phyloP scores from a whole-genome alignment of 2,888 invertebrate species.

The Calliopum simillimum region DNA sequence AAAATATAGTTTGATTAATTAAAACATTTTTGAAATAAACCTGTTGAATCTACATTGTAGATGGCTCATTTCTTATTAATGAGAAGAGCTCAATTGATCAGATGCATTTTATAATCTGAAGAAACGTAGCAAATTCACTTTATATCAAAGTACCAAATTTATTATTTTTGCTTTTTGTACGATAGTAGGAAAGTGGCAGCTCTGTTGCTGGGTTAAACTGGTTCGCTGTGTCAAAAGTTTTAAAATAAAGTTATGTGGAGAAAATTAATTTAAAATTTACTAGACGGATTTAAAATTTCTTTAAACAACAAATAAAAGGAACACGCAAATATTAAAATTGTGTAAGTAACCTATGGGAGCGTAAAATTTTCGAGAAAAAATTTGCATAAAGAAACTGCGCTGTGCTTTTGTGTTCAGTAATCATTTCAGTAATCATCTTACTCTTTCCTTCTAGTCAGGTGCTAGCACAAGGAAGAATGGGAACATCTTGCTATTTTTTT shows the following conservation, averaged over 20 bases:
- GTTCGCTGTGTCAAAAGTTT: conserved; percentile 34
- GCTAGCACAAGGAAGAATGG: neutral
- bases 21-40: too few species aligned
- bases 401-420: too few species aligned
- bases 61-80: too few species aligned
- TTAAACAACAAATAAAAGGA: conserved; percentile 8
- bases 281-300: conserved; percentile 15
- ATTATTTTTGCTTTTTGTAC: too few species aligned
- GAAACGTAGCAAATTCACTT: too few species aligned
- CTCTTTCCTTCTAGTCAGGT: conserved; percentile 9
- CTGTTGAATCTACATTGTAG: too few species aligned
- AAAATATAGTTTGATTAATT: too few species aligned
- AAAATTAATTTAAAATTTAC: conserved; percentile 26
- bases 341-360: conserved; percentile 26
- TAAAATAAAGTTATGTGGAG: conserved; percentile 8
- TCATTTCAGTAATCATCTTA: too few species aligned
- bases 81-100: too few species aligned
- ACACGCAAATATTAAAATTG: conserved; percentile 18
- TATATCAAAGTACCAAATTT: too few species aligned
- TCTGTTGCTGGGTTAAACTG: conserved; percentile 20
- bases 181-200: too few species aligned
- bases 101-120: too few species aligned
- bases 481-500: conserved; percentile 14
- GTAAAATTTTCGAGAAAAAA: conserved; percentile 12
- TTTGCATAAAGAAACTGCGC: conserved; percentile 15